These are phyloP conservation scores for Periophthalmodon schlosseri DNA, from an alignment of 2,113 vertebrate genomes.

Conservation along the genomic window DNA sequence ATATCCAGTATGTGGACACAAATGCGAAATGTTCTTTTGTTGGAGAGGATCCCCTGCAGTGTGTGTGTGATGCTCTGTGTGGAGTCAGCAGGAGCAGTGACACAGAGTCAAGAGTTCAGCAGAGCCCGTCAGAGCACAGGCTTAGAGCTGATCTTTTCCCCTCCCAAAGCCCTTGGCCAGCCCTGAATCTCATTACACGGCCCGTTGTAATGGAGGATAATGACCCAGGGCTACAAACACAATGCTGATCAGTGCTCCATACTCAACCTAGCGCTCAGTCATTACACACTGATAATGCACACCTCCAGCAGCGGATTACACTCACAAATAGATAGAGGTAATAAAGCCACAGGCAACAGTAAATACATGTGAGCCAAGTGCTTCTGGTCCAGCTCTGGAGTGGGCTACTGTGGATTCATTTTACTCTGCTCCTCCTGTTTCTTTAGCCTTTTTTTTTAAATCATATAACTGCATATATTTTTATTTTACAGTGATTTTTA, in stretches of 20 bases:
- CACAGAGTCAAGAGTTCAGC: conserved; percentile 73
- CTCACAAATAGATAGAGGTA: conserved; percentile 49
- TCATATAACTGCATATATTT: background rate
- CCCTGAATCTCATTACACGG: conserved; percentile 73
- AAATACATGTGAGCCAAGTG: conserved; percentile 16
- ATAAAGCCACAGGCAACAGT: conserved; percentile 32
- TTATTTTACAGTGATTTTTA: background rate
- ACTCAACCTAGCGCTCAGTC: conserved; percentile 62
- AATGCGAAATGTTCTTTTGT: conserved; percentile 15
- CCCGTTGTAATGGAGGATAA: conserved; percentile 70
- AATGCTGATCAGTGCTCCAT: conserved; percentile 60
- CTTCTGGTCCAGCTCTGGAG: conserved; percentile 26
- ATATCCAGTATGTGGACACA: conserved; percentile 10
- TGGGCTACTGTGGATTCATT: conserved; percentile 29
- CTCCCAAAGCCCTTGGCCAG: conserved; percentile 64
- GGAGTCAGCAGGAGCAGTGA: conserved; percentile 43
- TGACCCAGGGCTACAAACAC: conserved; percentile 65
- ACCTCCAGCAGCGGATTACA: conserved; percentile 55
- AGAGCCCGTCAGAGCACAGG: conserved; percentile 71
- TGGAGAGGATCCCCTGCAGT: conserved; percentile 40
- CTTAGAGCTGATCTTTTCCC: conserved; percentile 69
- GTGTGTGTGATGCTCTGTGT: conserved; percentile 22
- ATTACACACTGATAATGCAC: conserved; percentile 70
- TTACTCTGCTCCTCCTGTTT: conserved; percentile 34
- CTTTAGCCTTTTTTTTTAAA: conserved; percentile 39